These are phyloP conservation scores for Manduca sexta DNA, from an alignment of 1,140 invertebrate species.

Conservation along the genomic window DNA sequence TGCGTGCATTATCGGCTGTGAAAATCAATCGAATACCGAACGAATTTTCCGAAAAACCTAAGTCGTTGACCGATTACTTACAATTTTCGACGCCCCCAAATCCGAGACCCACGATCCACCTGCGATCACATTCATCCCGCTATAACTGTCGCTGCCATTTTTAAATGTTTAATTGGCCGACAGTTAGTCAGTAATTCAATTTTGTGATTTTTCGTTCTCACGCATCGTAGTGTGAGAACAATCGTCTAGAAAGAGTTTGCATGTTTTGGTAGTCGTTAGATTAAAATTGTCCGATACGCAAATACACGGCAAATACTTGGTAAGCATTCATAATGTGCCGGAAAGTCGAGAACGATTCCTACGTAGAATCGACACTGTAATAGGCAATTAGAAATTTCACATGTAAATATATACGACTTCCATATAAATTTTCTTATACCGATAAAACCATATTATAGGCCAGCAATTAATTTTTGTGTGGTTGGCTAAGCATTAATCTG, in stretches of 20 bases:
- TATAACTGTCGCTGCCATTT: constrained; percentile 62
- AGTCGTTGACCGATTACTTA: constrained; percentile 59
- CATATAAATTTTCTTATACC: constrained; percentile 1
- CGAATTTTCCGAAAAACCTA: constrained; percentile 53
- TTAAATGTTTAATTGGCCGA: constrained; percentile 52
- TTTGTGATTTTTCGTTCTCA: constrained; percentile 61
- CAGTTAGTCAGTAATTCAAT: constrained; percentile 56
- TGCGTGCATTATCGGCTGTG: constrained; percentile 66
- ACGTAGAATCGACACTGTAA: constrained; percentile 1
- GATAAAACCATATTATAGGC: too few relatives aligned
- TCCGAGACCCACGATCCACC: constrained; percentile 62
- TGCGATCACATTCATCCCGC: constrained; percentile 36
- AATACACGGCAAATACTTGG: constrained; percentile 18
- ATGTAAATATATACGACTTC: constrained; percentile 4
- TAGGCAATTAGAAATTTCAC: constrained; percentile 6
- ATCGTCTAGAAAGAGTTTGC: constrained; percentile 30
- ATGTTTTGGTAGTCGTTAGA: constrained; percentile 26
- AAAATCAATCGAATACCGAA: constrained; percentile 53
- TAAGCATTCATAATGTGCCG: constrained; percentile 9
- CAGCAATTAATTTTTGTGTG: too few relatives aligned
- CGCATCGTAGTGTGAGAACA: constrained; percentile 57
- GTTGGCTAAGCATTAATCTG: too few relatives aligned
- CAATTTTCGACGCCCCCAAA: constrained; percentile 49
- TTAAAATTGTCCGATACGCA: constrained; percentile 30
- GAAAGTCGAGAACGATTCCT: constrained; percentile 3